These are phyloP conservation scores for Propithecus perrieri DNA, from an alignment of 2,797 vertebrate species.

Conservation along the genomic window DNA sequence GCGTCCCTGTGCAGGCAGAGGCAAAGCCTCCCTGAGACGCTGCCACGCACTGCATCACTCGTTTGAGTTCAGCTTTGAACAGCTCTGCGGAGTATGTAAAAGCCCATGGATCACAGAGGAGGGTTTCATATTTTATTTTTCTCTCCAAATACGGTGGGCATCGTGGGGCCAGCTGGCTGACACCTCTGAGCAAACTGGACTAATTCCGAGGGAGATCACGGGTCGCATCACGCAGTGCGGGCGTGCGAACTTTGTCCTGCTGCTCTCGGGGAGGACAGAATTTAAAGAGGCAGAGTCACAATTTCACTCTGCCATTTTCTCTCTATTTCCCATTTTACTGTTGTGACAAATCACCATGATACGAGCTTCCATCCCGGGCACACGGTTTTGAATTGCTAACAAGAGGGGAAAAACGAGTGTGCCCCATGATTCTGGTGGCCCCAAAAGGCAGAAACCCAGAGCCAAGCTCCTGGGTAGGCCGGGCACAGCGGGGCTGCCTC, in stretches of 20 bases:
- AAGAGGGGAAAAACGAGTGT: neutral
- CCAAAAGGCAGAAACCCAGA: neutral
- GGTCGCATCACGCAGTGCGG: accelerated
- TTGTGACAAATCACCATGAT: neutral
- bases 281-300: neutral
- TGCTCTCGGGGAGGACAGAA: neutral
- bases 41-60: accelerated
- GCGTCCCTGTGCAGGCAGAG: neutral
- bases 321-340: neutral
- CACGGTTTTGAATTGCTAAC: neutral
- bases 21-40: neutral
- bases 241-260: neutral
- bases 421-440: neutral
- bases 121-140: constrained; percentile 41
- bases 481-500: neutral
- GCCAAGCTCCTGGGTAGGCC: neutral
- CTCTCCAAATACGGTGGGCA: neutral
- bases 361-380: neutral
- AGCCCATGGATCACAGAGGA: neutral
- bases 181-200: neutral
- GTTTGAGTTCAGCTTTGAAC: neutral
- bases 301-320: neutral
- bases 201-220: neutral
- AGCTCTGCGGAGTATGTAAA: neutral
- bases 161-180: neutral